Conservation (phyloP, 2,797 vertebrate species). For the Pseudochirops cupreus region DNA sequence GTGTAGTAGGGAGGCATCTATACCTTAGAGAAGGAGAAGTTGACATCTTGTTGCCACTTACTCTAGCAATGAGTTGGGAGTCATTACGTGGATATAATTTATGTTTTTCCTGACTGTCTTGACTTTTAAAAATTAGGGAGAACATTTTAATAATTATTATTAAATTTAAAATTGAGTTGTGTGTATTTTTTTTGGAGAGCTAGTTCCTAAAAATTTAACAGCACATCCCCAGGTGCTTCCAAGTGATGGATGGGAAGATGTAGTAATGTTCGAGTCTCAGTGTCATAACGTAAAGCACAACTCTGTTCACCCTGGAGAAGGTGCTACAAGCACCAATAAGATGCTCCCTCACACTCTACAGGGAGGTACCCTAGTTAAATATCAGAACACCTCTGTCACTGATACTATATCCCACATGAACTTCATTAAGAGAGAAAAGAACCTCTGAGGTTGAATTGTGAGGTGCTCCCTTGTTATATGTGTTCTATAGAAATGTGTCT, state of each 20-base stretch:
- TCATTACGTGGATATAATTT: not conserved
- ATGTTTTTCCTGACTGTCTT: not conserved
- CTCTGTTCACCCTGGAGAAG: not conserved
- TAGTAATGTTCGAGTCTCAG: not conserved
- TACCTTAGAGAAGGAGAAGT: not conserved
- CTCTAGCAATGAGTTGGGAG: not conserved
- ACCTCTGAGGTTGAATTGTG: too few species aligned
- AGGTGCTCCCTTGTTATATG: too few species aligned
- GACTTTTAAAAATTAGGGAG: too few species aligned
- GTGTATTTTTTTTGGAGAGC: too few species aligned
- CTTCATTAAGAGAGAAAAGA: not conserved
- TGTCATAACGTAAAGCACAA: not conserved
- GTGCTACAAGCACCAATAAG: not conserved
- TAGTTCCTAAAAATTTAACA: too few species aligned
- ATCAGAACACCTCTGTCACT: not conserved
- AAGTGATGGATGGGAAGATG: not conserved
- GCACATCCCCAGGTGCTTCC: not conserved
- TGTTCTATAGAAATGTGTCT: too few species aligned
- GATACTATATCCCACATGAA: not conserved
- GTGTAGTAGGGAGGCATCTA: not conserved
- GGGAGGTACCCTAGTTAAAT: too few species aligned
- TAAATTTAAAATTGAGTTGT: too few species aligned
- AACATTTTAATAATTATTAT: too few species aligned
- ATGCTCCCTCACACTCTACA: not conserved
- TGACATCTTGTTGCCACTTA: not conserved